These are phyloP conservation scores for Dromaius novaehollandiae DNA, from an alignment of 2,113 vertebrate species.

Conservation along the genomic window DNA sequence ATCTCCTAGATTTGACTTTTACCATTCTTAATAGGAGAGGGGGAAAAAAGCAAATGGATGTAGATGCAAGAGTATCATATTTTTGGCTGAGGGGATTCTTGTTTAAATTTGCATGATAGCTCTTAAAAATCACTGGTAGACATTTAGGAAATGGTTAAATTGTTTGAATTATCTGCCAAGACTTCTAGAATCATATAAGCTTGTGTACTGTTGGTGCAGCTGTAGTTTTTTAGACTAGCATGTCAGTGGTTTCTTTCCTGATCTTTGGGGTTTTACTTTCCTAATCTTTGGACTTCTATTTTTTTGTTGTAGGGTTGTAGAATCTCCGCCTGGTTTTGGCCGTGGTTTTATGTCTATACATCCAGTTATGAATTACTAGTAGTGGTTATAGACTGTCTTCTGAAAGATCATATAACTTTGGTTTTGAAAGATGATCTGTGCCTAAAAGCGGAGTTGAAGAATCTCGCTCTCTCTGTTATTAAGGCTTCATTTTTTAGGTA, in stretches of 20 bases:
- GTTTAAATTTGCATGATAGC: not conserved
- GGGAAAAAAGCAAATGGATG: not conserved
- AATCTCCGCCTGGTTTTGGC: not conserved
- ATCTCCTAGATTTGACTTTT: not conserved
- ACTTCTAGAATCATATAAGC: not conserved
- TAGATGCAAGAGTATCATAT: not conserved
- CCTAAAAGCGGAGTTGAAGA: not conserved
- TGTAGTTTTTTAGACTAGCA: not conserved
- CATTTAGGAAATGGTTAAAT: not conserved
- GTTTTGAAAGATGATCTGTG: slow-evolving; percentile 7
- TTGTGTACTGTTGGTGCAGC: not conserved
- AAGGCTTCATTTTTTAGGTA: slow-evolving; percentile 25
- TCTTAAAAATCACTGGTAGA: not conserved
- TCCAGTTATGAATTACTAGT: not conserved
- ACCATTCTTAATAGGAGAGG: not conserved
- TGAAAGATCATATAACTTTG: slow-evolving; percentile 20
- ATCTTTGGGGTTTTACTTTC: not conserved
- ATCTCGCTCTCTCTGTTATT: slow-evolving; percentile 24
- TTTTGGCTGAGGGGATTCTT: not conserved
- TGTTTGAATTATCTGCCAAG: not conserved
- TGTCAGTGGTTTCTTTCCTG: not conserved
- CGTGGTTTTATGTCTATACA: slow-evolving; percentile 31
- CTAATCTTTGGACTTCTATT: not conserved
- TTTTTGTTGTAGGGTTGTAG: not conserved
- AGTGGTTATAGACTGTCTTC: slow-evolving; percentile 20